These are phyloP conservation scores for Pagrus major DNA, from an alignment of 2,113 vertebrate genomes.

Conservation along the genomic window DNA sequence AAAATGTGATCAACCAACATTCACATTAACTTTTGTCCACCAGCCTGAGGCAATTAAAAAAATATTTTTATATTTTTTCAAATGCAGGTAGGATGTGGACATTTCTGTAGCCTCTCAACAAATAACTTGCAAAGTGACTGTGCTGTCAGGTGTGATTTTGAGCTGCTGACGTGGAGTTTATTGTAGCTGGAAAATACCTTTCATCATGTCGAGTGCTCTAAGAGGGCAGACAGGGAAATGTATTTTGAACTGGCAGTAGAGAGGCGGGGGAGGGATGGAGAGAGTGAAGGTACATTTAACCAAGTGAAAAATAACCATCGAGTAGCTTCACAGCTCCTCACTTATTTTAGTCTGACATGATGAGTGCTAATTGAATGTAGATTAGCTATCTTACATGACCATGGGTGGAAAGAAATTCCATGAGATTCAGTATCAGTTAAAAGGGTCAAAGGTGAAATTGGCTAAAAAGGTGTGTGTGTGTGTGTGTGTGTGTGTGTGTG, in stretches of 20 bases:
- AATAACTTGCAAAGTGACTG: background rate
- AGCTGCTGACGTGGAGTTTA: background rate
- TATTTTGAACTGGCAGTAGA: background rate
- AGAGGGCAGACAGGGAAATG: background rate
- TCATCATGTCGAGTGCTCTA: background rate
- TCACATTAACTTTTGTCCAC: background rate
- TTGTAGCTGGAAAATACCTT: background rate
- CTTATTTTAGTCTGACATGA: background rate
- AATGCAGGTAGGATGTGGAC: background rate
- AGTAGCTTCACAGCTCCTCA: background rate
- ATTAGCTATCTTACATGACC: background rate
- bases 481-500: constrained; percentile 8
- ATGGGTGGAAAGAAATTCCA: background rate
- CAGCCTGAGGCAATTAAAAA: background rate
- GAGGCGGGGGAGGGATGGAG: background rate
- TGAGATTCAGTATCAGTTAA: background rate
- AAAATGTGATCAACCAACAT: too few species aligned
- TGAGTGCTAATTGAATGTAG: constrained; percentile 17
- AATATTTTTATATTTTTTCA: too few species aligned
- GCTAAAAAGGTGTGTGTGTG: constrained; percentile 6
- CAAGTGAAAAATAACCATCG: constrained; percentile 20
- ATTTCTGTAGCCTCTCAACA: background rate
- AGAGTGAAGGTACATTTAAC: background rate
- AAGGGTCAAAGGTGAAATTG: constrained; percentile 54
- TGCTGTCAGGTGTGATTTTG: background rate